A percentile compares a stretch with the other conserved stretches of the same genome.
Evolutionary conservation across 1,140 invertebrate species (phyloP).

Genomic region (Tribolium castaneum): DNA sequence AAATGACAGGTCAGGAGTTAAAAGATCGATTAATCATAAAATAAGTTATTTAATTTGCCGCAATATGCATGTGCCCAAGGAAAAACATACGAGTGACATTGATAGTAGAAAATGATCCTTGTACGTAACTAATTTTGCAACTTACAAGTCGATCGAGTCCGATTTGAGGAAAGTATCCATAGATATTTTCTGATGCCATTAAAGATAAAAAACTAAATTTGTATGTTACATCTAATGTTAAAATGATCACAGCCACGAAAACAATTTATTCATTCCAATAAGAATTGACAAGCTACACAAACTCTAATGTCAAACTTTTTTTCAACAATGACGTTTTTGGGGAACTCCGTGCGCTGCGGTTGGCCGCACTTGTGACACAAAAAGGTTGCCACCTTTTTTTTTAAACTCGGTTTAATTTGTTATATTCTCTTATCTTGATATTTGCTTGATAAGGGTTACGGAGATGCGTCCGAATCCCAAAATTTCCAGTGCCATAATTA

Average conservation of each 20-base stretch:
- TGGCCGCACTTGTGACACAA: not conserved
- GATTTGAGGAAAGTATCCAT: constrained; percentile 60
- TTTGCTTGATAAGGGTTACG: too few relatives aligned
- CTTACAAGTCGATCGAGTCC: constrained; percentile 61
- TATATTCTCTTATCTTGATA: too few relatives aligned
- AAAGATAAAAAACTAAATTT: constrained; percentile 39
- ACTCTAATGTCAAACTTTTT: constrained; percentile 12
- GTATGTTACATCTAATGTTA: constrained; percentile 23
- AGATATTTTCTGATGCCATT: constrained; percentile 60
- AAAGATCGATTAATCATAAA: constrained; percentile 9
- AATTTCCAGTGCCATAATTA: too few relatives aligned
- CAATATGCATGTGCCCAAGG: not conserved
- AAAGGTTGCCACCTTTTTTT: not conserved
- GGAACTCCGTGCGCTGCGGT: not conserved
- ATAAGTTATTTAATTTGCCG: not conserved
- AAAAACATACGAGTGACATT: constrained; percentile 31
- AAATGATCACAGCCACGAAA: constrained; percentile 39
- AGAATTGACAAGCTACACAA: constrained; percentile 21
- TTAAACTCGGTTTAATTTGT: not conserved
- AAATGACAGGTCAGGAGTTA: not conserved
- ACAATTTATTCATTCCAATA: constrained; percentile 37
- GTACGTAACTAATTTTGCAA: constrained; percentile 31
- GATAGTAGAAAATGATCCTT: not conserved
- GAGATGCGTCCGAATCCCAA: too few relatives aligned
- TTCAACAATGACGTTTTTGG: constrained; percentile 6